These are phyloP conservation scores for Triops longicaudatus DNA, from an alignment of 1,140 invertebrate species.

Conservation along the genomic window DNA sequence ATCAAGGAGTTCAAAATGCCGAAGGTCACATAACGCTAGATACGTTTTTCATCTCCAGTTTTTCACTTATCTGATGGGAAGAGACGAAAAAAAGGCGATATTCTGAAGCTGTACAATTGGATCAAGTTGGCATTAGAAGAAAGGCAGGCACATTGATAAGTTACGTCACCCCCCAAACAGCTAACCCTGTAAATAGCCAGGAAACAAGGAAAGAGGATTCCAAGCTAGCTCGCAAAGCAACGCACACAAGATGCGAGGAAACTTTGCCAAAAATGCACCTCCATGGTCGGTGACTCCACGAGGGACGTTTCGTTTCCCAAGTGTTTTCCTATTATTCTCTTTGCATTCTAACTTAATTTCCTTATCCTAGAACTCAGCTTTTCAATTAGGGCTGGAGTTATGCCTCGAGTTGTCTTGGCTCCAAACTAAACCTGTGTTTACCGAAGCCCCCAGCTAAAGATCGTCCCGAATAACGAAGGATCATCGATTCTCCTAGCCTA, in stretches of 20 bases:
- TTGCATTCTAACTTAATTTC: no score
- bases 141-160: not conserved
- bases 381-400: no score
- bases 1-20: not conserved
- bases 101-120: not conserved
- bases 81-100: not conserved
- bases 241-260: not conserved
- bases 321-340: not conserved
- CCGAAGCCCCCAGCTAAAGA: not conserved
- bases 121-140: not conserved
- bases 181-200: not conserved
- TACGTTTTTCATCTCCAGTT: not conserved
- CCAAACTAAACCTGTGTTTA: not conserved
- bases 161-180: not conserved
- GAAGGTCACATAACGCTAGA: not conserved
- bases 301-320: not conserved
- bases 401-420: no score
- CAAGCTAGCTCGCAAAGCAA: not conserved
- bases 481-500: not conserved
- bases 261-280: not conserved
- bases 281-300: not conserved
- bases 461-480: not conserved
- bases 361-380: no score
- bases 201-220: not conserved
- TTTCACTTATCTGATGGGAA: not conserved